Evolutionary conservation across 2,797 vertebrate genomes (phyloP), one percentile per base, ranked within the genome.

Genomic region (Sebastes oblongus): DNA sequence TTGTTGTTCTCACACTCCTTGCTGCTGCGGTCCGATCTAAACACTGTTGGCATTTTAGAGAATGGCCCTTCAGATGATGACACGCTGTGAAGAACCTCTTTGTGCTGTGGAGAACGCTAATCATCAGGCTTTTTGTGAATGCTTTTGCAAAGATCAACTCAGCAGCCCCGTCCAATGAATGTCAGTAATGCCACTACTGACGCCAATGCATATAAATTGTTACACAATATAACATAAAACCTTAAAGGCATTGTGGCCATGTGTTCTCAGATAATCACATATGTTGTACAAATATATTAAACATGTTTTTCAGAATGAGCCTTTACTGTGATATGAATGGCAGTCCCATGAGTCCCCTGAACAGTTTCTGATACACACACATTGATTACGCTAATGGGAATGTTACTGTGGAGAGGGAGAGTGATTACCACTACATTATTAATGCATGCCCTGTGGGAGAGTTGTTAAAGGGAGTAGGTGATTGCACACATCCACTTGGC

Each of bases 181-280:
- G 22, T 4, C 39, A 7, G 8, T 55, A 60, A 78, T 46, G 39
- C 29, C 39, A 42, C 11, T 16, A 25, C 50, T 77, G 52, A 81
- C 18, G 60, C 59, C 54, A 59, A 4, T 24, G 8, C 56, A 27
- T 20, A 70, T 66, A 74, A 59, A 69, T 18, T 42, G 60, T 75
- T 83, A 71, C n/a, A 36, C 54, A 84, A 80, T 66, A 3, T 60
- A 30, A 32, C 22, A 74, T 56, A 36, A 73, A 72, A 70, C 36
- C 59, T 62, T 36, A 32, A 75, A 79, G 61, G 36, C 42, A 52
- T 29, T 29, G 18, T 25, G 18, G 13, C 50, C n/a, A 6, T 7
- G 25, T 34, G 46, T 36, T 66, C 64, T 36, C 30, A 42, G 42
- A 73, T 65, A 25, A 55, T 27, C 36, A 54, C 34, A 25, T 73